These are phyloP conservation scores for Lepus timidus DNA, from an alignment of 2,113 vertebrate genomes.

Conservation along the genomic window DNA sequence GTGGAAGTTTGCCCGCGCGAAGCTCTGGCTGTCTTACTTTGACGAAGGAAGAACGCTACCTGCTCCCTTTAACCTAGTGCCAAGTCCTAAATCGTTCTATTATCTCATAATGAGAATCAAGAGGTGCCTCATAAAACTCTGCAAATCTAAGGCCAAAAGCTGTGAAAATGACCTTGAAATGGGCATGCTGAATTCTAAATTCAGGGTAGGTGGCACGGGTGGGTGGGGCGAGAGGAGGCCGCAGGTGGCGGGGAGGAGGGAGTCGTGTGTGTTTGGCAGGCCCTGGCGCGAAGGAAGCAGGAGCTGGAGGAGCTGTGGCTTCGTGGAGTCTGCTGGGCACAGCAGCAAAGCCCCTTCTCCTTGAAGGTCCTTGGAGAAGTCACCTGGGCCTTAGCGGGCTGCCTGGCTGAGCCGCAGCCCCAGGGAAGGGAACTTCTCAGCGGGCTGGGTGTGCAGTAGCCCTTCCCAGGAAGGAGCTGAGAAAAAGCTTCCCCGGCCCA, in stretches of 20 bases:
- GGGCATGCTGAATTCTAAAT: slow-evolving; percentile 96
- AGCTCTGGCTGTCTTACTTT: slow-evolving; percentile 98
- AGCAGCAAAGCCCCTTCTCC: background rate
- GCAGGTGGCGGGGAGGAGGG: accelerated
- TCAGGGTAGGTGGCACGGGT: slow-evolving; percentile 87
- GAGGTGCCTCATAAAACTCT: slow-evolving; percentile 95
- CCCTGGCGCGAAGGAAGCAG: background rate
- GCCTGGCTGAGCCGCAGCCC: background rate
- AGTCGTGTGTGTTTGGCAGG: background rate
- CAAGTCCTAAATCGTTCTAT: slow-evolving; percentile 98
- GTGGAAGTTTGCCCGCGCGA: slow-evolving; percentile 98
- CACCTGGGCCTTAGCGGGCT: background rate
- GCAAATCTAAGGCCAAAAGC: slow-evolving; percentile 94
- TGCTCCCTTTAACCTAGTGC: slow-evolving; percentile 97
- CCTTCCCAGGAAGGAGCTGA: background rate
- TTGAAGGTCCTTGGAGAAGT: background rate
- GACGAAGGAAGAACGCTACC: slow-evolving; percentile 98
- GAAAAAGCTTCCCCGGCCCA: background rate
- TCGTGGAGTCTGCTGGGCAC: background rate
- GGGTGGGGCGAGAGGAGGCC: background rate
- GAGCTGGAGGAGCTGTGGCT: accelerated
- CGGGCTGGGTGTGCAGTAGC: background rate
- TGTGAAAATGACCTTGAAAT: slow-evolving; percentile 96
- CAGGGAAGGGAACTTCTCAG: background rate
- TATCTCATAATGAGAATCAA: slow-evolving; percentile 96